These are phyloP conservation scores for Anguilla obscura DNA, from an alignment of 2,797 vertebrate genomes.

Conservation along the genomic window DNA sequence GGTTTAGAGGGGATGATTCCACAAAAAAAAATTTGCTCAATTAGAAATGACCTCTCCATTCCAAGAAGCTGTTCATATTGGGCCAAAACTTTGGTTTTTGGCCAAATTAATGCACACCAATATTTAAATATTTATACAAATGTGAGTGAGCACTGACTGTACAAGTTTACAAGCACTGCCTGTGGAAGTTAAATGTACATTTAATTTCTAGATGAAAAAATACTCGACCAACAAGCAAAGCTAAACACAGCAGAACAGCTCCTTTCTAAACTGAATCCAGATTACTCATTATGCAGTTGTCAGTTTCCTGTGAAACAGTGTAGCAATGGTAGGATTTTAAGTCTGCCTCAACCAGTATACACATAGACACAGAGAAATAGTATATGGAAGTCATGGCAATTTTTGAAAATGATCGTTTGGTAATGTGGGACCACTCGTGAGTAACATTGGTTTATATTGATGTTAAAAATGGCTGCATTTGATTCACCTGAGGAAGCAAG, in stretches of 20 bases:
- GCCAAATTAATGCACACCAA: background rate
- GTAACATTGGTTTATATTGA: too few species aligned
- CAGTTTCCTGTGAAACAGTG: background rate
- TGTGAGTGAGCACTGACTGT: background rate
- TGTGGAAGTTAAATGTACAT: background rate
- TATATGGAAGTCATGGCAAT: too few species aligned
- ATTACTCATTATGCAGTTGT: background rate
- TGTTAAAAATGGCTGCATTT: too few species aligned
- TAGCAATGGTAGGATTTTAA: background rate
- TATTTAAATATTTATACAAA: constrained; percentile 16
- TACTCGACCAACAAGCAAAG: background rate
- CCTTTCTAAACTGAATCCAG: background rate
- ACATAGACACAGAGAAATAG: too few species aligned
- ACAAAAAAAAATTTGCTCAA: background rate
- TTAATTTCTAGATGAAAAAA: constrained; percentile 2
- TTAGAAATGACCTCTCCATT: background rate
- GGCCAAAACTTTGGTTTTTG: background rate
- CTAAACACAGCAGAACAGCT: background rate
- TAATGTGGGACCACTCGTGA: too few species aligned
- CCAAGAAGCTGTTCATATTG: background rate
- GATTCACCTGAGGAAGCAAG: too few species aligned
- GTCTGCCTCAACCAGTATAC: background rate
- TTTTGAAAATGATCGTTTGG: too few species aligned
- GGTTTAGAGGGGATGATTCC: background rate
- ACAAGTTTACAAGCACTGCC: background rate